Evolutionary conservation across 1,140 invertebrate species (phyloP).

Genomic region (Tetragnatha versicolor): DNA sequence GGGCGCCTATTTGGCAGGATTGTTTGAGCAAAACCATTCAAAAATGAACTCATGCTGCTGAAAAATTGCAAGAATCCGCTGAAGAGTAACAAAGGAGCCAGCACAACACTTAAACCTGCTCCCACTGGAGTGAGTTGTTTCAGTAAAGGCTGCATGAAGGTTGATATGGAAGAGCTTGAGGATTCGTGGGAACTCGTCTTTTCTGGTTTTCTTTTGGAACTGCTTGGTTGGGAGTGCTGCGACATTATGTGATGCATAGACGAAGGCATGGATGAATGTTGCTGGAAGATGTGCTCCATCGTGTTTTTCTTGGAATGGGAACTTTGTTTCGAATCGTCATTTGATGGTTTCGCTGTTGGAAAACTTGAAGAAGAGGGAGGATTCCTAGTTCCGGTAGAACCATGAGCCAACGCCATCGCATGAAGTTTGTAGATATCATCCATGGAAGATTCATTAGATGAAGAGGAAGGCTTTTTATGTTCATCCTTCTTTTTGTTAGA

Average conservation of each 20-base stretch:
- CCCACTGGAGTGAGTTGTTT: conserved; percentile 51
- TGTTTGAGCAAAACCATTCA: conserved; percentile 35
- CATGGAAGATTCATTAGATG: no score
- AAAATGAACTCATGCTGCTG: conserved; percentile 44
- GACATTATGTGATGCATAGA: conserved; percentile 49
- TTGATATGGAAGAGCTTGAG: conserved; percentile 11
- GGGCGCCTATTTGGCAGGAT: conserved; percentile 24
- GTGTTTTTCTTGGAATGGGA: neutral
- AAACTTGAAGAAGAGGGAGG: neutral
- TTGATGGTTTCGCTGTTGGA: neutral
- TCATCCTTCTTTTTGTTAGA: conserved; percentile 19
- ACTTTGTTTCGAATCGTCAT: neutral
- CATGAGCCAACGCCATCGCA: conserved; percentile 35
- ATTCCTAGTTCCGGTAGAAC: neutral
- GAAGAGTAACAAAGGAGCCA: conserved; percentile 43
- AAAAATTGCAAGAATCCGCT: conserved; percentile 46
- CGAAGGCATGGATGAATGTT: conserved; percentile 45
- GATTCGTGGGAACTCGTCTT: conserved; percentile 20
- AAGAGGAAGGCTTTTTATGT: neutral
- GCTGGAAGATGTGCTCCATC: conserved; percentile 39
- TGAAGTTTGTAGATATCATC: conserved; percentile 48
- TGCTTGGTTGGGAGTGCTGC: conserved; percentile 28
- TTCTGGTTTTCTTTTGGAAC: conserved; percentile 12
- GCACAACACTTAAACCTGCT: conserved; percentile 36
- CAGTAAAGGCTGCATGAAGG: conserved; percentile 41